Evolutionary conservation across 1,140 invertebrate species (phyloP), one percentile per base, ranked within the genome.

Genomic region (Drosophila bifasciata): DNA sequence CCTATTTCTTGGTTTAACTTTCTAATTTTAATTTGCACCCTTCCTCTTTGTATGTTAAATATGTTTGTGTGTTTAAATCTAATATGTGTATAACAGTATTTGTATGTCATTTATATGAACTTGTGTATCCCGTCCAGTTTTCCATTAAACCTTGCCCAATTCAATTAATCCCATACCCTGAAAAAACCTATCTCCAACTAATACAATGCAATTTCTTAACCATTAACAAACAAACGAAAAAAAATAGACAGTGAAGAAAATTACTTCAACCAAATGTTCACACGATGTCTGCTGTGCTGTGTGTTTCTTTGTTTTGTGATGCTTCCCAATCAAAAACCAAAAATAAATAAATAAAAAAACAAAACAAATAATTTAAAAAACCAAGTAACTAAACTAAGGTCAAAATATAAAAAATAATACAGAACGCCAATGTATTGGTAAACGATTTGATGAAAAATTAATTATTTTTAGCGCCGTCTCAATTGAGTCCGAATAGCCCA

Each of bases 381-480:
- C 32, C 11, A 13, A 36, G 32, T 43, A 36, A 53, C 25, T 5
- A 19, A 66, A 71, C 44, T 61, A 63, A 62, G 28, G 25, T 43
- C 16, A n/a, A 43, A 40, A 32, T 36, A n/a, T 25, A 67, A 67
- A 49, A 23, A 75, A 59, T 48, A 66, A 48, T 41, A n/a, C n/a
- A 3, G 8, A 46, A 40, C 28, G 1, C 13, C 39, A 45, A 32
- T 13, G 32, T 1, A 67, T 59, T 75, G 71, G 69, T 51, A 64
- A 73, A 73, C 52, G 25, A 72, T 69, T 78, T 64, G 63, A 69
- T 66, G 17, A 39, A 72, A 59, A 55, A 74, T 51, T 74, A 64
- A 39, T 64, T 66, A 77, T 68, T 85, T 85, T 83, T 85, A 85
- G 81, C 83, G 69, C 68, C 78, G 73, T 77, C 45, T 70, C 77